phyloP scores from a whole-genome alignment of 2,888 invertebrate genomes.

The Lingula anatina region DNA sequence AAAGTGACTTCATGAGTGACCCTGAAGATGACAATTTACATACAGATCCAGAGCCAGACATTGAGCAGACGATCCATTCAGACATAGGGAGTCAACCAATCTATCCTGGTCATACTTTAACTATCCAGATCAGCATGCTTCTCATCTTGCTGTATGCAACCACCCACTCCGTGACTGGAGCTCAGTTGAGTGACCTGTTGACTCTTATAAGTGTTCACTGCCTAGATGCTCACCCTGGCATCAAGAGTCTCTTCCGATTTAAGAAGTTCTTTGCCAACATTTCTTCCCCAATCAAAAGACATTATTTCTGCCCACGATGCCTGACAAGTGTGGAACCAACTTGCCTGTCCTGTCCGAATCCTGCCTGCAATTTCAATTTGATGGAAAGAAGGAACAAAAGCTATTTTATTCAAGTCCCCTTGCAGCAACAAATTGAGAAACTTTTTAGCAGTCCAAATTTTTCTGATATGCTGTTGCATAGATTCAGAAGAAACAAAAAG shows the following conservation, averaged over 20 bases:
- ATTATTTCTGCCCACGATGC: slow-evolving; percentile 6
- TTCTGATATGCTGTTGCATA: slow-evolving; percentile 1
- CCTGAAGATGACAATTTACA: too few species aligned
- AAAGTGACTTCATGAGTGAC: too few species aligned
- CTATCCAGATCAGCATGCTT: slow-evolving; percentile 7
- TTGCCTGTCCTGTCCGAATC: slow-evolving; percentile 2
- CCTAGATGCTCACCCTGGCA: slow-evolving; percentile 2
- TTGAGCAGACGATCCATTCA: too few species aligned
- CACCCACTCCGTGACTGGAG: slow-evolving; percentile 3
- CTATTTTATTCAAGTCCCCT: slow-evolving; percentile 8
- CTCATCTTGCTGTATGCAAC: slow-evolving; percentile 6
- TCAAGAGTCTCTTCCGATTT: slow-evolving; percentile 3
- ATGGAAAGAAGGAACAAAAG: slow-evolving; percentile 1
- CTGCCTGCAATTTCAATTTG: slow-evolving; percentile 2
- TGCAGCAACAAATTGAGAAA: slow-evolving; percentile 5
- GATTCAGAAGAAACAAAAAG: slow-evolving; percentile 4
- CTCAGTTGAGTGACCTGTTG: slow-evolving; percentile 3
- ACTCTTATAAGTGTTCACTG: slow-evolving; percentile 4
- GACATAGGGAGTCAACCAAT: too few species aligned
- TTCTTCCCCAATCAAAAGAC: slow-evolving; percentile 6
- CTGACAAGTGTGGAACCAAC: neutral
- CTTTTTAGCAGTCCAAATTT: slow-evolving; percentile 3
- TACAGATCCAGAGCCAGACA: too few species aligned
- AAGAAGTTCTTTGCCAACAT: slow-evolving; percentile 6
- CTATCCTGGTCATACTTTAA: slow-evolving; percentile 8